These are phyloP conservation scores for Halocaridina rubra DNA, from an alignment of 2,888 invertebrate genomes.

Conservation along the genomic window DNA sequence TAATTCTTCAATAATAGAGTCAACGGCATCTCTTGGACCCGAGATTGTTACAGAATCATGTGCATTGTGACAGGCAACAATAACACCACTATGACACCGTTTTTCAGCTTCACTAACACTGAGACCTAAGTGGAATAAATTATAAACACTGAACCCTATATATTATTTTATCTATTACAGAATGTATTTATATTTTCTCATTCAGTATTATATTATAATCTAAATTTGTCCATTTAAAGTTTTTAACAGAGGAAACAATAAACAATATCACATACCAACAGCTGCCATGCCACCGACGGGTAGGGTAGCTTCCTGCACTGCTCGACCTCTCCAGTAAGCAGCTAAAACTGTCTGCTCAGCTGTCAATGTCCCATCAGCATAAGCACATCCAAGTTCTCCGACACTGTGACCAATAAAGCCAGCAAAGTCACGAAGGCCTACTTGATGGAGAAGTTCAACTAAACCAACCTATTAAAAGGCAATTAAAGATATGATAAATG, in stretches of 20 bases:
- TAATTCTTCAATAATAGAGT: slow-evolving; percentile 78
- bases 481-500: no score
- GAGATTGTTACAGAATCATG: slow-evolving; percentile 94
- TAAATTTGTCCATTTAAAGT: no score
- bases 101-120: slow-evolving; percentile 84
- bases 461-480: slow-evolving; percentile 78
- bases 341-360: slow-evolving; percentile 93
- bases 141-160: no score
- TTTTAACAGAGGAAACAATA: no score
- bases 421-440: slow-evolving; percentile 83
- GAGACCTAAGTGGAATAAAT: no score
- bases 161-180: no score
- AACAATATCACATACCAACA: slow-evolving; percentile 73
- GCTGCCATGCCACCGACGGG: slow-evolving; percentile 90
- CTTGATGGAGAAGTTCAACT: slow-evolving; percentile 83
- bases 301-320: slow-evolving; percentile 81
- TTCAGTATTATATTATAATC: no score
- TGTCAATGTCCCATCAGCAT: slow-evolving; percentile 95
- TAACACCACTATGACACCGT: slow-evolving; percentile 82
- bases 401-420: slow-evolving; percentile 97
- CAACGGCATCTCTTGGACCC: slow-evolving; percentile 80
- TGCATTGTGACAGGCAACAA: slow-evolving; percentile 95
- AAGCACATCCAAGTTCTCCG: slow-evolving; percentile 94
- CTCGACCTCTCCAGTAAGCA: slow-evolving; percentile 92
- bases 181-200: no score